Evolutionary conservation across 2,797 vertebrate genomes (phyloP).

Genomic region (Phyllotis vaccarum): DNA sequence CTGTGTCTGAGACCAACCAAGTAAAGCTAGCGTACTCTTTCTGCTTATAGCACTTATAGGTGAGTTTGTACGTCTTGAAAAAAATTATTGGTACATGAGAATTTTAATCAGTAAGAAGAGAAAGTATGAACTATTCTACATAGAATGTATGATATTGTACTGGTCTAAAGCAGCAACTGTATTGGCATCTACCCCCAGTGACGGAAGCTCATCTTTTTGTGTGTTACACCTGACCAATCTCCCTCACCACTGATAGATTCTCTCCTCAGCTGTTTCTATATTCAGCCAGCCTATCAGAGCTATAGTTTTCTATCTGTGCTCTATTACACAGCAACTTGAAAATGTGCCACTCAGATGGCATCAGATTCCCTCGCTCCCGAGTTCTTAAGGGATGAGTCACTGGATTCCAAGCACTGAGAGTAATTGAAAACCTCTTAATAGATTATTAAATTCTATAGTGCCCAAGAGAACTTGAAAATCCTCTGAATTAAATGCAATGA

Average conservation of each 20-base stretch:
- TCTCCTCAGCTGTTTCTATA: not conserved
- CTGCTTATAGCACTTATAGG: not conserved
- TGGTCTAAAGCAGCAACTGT: not conserved
- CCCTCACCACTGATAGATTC: not conserved
- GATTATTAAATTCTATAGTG: slow-evolving; percentile 68
- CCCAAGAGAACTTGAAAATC: slow-evolving; percentile 65
- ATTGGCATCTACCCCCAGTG: too few relatives aligned
- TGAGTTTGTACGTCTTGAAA: not conserved
- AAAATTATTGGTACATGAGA: slow-evolving; percentile 31
- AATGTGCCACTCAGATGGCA: slow-evolving; percentile 35
- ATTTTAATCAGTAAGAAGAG: not conserved
- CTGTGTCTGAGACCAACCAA: not conserved
- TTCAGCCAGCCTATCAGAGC: not conserved
- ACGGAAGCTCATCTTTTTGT: not conserved
- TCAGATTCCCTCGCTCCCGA: slow-evolving; percentile 1
- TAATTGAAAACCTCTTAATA: slow-evolving; percentile 71
- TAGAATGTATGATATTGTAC: not conserved
- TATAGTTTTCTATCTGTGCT: not conserved
- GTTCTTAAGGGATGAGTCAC: slow-evolving; percentile 50
- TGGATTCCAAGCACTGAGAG: slow-evolving; percentile 45
- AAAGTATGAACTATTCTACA: not conserved
- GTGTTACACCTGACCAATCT: not conserved
- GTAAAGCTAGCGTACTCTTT: not conserved
- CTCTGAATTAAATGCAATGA: slow-evolving; percentile 64
- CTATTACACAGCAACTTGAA: not conserved